phyloP scores from a whole-genome alignment of 2,797 vertebrate species.

The Sebastes kiyomatsui region DNA sequence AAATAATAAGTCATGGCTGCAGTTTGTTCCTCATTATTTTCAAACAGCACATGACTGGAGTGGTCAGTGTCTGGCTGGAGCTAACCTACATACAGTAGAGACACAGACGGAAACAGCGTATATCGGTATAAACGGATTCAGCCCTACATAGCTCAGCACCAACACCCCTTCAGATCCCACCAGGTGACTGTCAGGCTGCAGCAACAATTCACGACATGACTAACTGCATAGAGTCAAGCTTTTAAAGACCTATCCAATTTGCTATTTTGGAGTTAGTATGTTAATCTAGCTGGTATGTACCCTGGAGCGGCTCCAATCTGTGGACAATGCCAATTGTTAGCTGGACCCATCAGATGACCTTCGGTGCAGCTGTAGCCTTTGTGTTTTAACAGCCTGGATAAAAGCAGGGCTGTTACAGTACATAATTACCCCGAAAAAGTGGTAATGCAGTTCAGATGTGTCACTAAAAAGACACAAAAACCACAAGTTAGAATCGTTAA shows the following conservation, averaged over 20 bases:
- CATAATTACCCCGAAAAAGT: background rate
- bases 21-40: slow-evolving; percentile 59
- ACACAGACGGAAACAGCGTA: slow-evolving; percentile 45
- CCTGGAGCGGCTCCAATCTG: slow-evolving; percentile 63
- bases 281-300: slow-evolving; percentile 71
- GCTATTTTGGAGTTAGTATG: slow-evolving; percentile 80
- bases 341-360: slow-evolving; percentile 69
- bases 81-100: slow-evolving; percentile 28
- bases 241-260: slow-evolving; percentile 62
- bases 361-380: slow-evolving; percentile 70
- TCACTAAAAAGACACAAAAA: background rate
- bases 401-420: slow-evolving; percentile 8
- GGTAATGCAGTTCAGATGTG: background rate
- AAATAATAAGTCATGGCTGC: slow-evolving; percentile 44
- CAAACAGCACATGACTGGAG: slow-evolving; percentile 28
- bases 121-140: slow-evolving; percentile 66
- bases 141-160: slow-evolving; percentile 37
- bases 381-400: slow-evolving; percentile 16
- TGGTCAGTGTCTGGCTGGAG: slow-evolving; percentile 24
- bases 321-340: slow-evolving; percentile 77
- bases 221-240: slow-evolving; percentile 28
- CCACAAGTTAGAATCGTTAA: background rate
- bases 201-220: slow-evolving; percentile 59
- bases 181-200: slow-evolving; percentile 59
- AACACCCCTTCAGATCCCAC: slow-evolving; percentile 36